Base-by-base conservation (phyloP, 2,888 invertebrate species). In the Muscina levida region DNA sequence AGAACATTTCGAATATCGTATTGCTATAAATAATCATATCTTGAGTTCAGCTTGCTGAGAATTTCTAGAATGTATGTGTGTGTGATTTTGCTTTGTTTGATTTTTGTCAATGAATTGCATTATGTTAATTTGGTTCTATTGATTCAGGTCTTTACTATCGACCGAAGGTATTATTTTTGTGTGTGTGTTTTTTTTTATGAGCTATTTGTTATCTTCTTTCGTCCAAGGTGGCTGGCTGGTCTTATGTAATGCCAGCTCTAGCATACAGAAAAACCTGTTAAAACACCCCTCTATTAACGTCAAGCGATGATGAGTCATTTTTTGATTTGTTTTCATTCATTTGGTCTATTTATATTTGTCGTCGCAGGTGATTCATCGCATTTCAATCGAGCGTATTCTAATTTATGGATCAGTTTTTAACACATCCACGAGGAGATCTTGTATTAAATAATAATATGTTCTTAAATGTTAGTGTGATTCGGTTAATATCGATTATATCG, bases 61-160 rank as follows among this genome's bases (percentile, higher is more conserved):
- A n/a, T n/a, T n/a, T n/a, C n/a, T n/a, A n/a, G n/a, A n/a, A 31
- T 5, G 8, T 31, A 31, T 31, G 3, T 31, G 31, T 5, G 11
- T 44, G 2, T 11, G 44, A n/a, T 6, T 46, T 51, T 19, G 19
- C 11, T 51, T 15, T 62, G 8, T 68, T 62, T 72, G 26, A 22
- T 31, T 31, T 68, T 46, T 19, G 73, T 48, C 75, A 71, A 80
- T 81, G 67, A 82, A 75, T 71, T 73, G 82, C 79, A 70, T 83
- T 79, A 79, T 83, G 82, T 82, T 74, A 77, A 83, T 83, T 73
- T 76, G 73, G 78, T 73, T 65, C 68, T 70, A 73, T 68, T 42
- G 67, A 62, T 15, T 26, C 51, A 65, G 46, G 46, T 48, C 73
- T 39, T 51, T 62, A 62, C n/a, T 46, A 1, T 11, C n/a, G 11